phyloP scores from a whole-genome alignment of 2,888 invertebrate genomes.

The Apomyelois bistriatella region DNA sequence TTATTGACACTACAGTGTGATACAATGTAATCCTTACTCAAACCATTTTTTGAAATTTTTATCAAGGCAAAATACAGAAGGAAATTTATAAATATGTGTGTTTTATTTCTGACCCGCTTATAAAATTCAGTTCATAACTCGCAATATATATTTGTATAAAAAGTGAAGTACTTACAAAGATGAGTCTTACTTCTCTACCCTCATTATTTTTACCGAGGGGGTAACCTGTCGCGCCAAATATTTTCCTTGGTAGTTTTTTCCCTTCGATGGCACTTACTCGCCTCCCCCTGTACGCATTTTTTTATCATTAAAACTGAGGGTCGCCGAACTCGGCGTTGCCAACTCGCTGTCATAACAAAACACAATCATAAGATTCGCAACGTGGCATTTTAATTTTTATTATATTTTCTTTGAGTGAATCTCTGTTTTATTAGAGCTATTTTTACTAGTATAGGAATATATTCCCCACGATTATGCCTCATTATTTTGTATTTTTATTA shows the following conservation, averaged over 20 bases:
- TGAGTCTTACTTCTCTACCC: background rate
- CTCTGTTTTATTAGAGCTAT: background rate
- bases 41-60: too few species aligned
- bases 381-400: conserved; percentile 36
- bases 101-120: too few species aligned
- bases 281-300: conserved; percentile 77
- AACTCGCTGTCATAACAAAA: conserved; percentile 77
- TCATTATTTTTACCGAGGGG: conserved; percentile 27
- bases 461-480: too few species aligned
- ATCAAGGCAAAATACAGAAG: too few species aligned
- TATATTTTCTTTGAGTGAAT: background rate
- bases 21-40: too few species aligned
- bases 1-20: too few species aligned
- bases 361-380: conserved; percentile 67
- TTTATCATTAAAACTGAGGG: conserved; percentile 80
- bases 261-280: conserved; percentile 77
- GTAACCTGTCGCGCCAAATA: conserved; percentile 80
- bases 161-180: background rate
- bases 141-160: background rate
- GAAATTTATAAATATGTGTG: too few species aligned
- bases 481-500: too few species aligned
- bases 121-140: too few species aligned
- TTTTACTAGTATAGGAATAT: too few species aligned
- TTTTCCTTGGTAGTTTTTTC: conserved; percentile 79
- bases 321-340: conserved; percentile 75